Percentiles rank a stretch among this genome's conserved stretches.
Conservation (phyloP, 2,113 vertebrate species). For the Silurus asotus region DNA sequence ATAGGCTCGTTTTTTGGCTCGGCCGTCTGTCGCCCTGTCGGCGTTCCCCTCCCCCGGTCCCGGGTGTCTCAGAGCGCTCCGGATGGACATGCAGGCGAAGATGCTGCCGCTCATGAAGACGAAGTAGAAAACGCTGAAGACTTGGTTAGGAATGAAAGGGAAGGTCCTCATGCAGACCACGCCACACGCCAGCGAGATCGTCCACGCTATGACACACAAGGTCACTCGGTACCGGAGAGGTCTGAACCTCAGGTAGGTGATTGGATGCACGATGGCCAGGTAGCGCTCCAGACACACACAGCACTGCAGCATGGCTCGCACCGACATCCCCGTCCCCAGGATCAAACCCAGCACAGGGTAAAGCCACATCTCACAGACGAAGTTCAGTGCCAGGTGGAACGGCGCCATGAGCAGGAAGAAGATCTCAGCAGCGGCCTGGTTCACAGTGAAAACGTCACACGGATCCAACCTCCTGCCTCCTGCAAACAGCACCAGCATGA, state of each 20-base stretch:
- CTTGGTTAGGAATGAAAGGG: background rate
- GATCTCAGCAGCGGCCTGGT: slow-evolving; percentile 26
- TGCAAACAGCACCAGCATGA: background rate
- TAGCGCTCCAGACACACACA: slow-evolving; percentile 19
- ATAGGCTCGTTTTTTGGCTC: background rate
- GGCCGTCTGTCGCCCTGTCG: background rate
- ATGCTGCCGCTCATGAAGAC: background rate
- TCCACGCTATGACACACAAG: background rate
- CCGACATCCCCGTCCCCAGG: background rate
- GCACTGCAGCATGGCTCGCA: background rate
- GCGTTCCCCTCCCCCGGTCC: background rate
- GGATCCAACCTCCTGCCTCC: background rate
- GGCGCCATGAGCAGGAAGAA: background rate
- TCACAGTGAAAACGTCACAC: slow-evolving; percentile 23
- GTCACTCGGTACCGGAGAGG: slow-evolving; percentile 8
- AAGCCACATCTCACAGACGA: background rate
- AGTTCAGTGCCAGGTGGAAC: background rate
- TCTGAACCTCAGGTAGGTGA: slow-evolving; percentile 17
- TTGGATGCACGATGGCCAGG: slow-evolving; percentile 13
- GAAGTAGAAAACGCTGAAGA: background rate
- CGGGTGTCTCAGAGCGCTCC: slow-evolving; percentile 18
- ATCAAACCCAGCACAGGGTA: background rate
- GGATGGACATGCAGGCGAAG: slow-evolving; percentile 23
- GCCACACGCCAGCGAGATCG: background rate
- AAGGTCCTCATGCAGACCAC: background rate